phyloP scores from a whole-genome alignment of 2,113 vertebrate species.

The Porphyrio hochstetteri region DNA sequence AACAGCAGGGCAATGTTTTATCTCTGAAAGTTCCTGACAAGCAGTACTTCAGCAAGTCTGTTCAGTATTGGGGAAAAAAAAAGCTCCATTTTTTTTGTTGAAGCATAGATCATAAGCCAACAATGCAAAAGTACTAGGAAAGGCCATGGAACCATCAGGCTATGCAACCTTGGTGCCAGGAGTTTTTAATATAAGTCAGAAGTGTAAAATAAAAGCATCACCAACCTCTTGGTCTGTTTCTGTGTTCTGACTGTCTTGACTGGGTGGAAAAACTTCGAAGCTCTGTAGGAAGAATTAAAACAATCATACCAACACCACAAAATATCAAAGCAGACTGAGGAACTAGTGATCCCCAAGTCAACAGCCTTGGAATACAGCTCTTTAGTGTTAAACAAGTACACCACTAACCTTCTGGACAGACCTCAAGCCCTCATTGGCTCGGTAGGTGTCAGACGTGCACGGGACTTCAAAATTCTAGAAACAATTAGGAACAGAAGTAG shows the following conservation, averaged over 20 bases:
- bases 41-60: background rate
- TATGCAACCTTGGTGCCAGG: accelerated
- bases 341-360: background rate
- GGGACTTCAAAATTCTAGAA: background rate
- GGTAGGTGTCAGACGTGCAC: background rate
- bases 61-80: background rate
- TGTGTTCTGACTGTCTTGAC: slow-evolving; percentile 36
- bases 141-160: background rate
- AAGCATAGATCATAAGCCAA: background rate
- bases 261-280: slow-evolving; percentile 41
- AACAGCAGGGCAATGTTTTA: background rate
- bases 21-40: background rate
- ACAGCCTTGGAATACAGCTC: background rate
- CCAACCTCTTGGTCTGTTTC: slow-evolving; percentile 82
- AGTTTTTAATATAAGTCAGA: background rate
- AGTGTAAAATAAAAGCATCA: background rate
- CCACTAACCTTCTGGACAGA: background rate
- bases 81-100: background rate
- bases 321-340: background rate
- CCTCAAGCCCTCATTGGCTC: background rate
- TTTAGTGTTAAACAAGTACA: background rate
- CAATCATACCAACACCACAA: accelerated
- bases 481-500: background rate
- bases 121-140: background rate
- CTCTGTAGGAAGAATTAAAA: slow-evolving; percentile 54